phyloP scores from a whole-genome alignment of 1,140 invertebrate genomes.

The Atta texana region DNA sequence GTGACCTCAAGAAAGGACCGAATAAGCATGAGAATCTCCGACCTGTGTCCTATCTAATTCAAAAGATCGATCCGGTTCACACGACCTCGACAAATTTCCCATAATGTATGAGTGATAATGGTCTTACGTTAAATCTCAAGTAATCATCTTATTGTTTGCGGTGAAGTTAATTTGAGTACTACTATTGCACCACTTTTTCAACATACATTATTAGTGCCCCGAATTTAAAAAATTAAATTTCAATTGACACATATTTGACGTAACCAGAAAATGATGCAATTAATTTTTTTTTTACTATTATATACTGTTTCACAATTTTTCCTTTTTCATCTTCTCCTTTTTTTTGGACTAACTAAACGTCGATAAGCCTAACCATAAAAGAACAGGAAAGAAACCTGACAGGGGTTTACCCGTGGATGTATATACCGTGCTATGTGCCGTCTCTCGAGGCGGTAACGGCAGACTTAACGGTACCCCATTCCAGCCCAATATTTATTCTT shows the following conservation, averaged over 20 bases:
- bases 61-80: conserved; percentile 44
- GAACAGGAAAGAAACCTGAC: conserved; percentile 71
- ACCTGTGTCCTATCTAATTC: conserved; percentile 27
- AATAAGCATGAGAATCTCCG: conserved; percentile 12
- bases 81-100: conserved; percentile 50
- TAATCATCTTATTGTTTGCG: conserved; percentile 42
- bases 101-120: conserved; percentile 1
- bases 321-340: not conserved
- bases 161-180: not conserved
- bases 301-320: not conserved
- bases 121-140: conserved; percentile 33
- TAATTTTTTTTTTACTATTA: not conserved
- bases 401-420: conserved; percentile 64
- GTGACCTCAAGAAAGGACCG: not conserved
- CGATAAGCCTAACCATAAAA: conserved; percentile 21
- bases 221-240: not conserved
- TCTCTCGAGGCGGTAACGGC: conserved; percentile 85
- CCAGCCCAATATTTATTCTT: conserved; percentile 85
- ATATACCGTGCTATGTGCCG: conserved; percentile 71
- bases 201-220: too few relatives aligned
- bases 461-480: conserved; percentile 85
- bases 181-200: not conserved
- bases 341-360: not conserved
- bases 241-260: not conserved
- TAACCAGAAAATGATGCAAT: not conserved